Conservation (phyloP, 2,888 invertebrate genomes). For the Hyppa rectilinea region DNA sequence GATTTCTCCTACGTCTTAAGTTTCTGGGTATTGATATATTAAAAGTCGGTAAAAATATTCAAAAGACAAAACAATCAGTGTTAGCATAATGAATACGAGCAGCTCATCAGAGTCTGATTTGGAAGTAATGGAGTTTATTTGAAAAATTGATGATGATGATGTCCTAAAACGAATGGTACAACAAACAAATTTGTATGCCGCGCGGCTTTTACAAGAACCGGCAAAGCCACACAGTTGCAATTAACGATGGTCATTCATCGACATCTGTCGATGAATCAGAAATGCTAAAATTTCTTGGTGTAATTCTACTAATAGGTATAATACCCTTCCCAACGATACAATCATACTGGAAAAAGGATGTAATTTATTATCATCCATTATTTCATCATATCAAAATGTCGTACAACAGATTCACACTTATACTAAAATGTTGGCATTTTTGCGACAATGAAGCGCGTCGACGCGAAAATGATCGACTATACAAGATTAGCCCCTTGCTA, state of each 20-base stretch:
- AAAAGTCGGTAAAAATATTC: background rate
- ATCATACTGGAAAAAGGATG: slow-evolving; percentile 53
- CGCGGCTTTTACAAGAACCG: slow-evolving; percentile 11
- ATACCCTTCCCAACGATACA: slow-evolving; percentile 47
- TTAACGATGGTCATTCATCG: slow-evolving; percentile 10
- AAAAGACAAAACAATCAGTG: background rate
- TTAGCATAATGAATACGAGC: background rate
- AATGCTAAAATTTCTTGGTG: slow-evolving; percentile 6
- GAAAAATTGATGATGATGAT: background rate
- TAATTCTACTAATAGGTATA: slow-evolving; percentile 29
- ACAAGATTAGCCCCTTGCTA: slow-evolving; percentile 46
- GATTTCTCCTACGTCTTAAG: too few species aligned
- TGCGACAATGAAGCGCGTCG: slow-evolving; percentile 34
- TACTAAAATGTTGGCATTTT: slow-evolving; percentile 53
- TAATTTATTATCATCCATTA: slow-evolving; percentile 51
- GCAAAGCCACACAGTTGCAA: slow-evolving; percentile 4
- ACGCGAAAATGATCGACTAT: slow-evolving; percentile 37
- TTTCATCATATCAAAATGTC: slow-evolving; percentile 48
- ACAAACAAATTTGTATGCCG: slow-evolving; percentile 32
- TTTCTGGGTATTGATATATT: too few species aligned
- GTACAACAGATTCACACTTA: slow-evolving; percentile 47
- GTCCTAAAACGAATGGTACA: slow-evolving; percentile 23
- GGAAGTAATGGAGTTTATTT: background rate
- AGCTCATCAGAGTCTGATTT: background rate
- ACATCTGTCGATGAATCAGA: slow-evolving; percentile 9